Evolutionary conservation across 2,113 vertebrate species (phyloP).

Genomic region (Vimba vimba): DNA sequence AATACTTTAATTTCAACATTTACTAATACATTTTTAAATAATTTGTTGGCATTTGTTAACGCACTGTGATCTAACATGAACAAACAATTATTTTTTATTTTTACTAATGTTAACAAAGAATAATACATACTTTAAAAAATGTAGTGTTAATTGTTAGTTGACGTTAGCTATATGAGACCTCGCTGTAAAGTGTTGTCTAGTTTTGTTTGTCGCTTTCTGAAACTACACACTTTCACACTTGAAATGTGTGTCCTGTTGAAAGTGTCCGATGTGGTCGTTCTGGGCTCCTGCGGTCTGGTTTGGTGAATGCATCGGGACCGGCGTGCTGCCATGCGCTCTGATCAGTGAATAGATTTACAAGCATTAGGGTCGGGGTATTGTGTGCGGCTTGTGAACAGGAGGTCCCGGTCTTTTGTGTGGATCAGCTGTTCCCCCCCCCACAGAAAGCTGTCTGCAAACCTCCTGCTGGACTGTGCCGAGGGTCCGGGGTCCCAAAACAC

Average conservation of each 20-base stretch:
- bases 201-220: background rate
- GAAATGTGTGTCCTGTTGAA: background rate
- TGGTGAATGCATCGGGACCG: conserved; percentile 57
- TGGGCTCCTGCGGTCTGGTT: conserved; percentile 44
- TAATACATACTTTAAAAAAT: background rate
- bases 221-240: background rate
- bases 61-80: no score
- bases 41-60: no score
- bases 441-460: conserved; percentile 62
- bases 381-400: conserved; percentile 72
- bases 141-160: background rate
- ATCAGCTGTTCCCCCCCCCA: conserved; percentile 61
- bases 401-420: conserved; percentile 72
- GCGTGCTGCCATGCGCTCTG: conserved; percentile 64
- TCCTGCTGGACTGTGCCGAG: conserved; percentile 56
- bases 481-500: conserved; percentile 50
- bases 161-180: background rate
- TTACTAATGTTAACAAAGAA: background rate
- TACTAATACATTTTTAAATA: no score
- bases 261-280: background rate
- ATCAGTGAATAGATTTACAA: conserved; percentile 81
- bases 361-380: conserved; percentile 72
- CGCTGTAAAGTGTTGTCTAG: background rate
- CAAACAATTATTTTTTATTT: no score
- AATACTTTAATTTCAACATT: no score